Percentiles rank a stretch among this genome's conserved stretches.
Evolutionary conservation across 2,888 invertebrate species (phyloP).

Genomic region (Nemurella pictetii): DNA sequence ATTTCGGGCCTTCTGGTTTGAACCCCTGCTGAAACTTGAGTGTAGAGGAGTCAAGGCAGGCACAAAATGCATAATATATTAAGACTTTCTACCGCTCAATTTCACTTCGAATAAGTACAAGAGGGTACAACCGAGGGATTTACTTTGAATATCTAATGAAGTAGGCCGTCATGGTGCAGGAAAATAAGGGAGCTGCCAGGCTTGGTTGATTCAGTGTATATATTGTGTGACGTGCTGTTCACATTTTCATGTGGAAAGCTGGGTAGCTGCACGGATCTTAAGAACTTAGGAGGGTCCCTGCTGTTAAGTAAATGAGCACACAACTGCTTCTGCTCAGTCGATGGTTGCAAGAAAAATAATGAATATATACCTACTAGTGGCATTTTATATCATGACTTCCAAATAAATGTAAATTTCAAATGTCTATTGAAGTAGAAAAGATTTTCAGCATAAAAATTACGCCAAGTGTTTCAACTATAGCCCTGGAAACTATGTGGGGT

Average conservation of each 20-base stretch:
- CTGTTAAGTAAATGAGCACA: too few relatives aligned
- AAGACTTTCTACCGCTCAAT: not conserved
- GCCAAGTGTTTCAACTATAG: too few relatives aligned
- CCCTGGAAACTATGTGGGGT: too few relatives aligned
- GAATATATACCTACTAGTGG: not conserved
- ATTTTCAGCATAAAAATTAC: too few relatives aligned
- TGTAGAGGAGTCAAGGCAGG: not conserved
- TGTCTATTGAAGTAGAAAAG: not conserved
- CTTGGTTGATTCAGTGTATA: not conserved
- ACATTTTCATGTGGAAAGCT: not conserved
- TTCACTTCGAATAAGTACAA: not conserved
- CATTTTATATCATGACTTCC: not conserved
- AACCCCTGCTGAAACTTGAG: not conserved
- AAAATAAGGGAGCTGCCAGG: not conserved
- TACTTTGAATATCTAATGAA: conserved; percentile 20
- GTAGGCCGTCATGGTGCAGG: not conserved
- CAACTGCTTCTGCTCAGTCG: not conserved
- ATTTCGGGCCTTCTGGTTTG: not conserved
- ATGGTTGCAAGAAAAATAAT: not conserved
- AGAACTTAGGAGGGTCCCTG: not conserved
- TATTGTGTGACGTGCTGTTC: not conserved
- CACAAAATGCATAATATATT: not conserved
- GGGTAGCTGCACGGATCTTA: not conserved
- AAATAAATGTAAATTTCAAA: not conserved
- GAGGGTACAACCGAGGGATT: conserved; percentile 5